Percentiles rank a stretch among this genome's conserved stretches.
phyloP scores from a whole-genome alignment of 1,140 invertebrate species.

The Adoxophyes honmai region DNA sequence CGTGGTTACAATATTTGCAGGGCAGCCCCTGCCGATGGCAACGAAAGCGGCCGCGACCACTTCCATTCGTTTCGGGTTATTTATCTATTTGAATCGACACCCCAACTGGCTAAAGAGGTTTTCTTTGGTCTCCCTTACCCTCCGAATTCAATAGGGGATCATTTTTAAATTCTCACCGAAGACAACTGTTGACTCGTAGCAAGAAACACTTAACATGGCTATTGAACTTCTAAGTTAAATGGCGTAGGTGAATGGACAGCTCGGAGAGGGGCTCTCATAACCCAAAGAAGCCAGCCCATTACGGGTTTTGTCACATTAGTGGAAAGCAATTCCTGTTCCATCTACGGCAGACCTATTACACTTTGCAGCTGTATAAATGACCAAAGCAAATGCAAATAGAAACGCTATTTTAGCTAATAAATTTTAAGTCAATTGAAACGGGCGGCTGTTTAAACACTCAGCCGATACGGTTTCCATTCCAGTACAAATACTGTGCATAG shows the following conservation, averaged over 20 bases:
- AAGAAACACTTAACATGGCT: background rate
- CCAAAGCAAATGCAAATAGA: constrained; percentile 6
- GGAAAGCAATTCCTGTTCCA: no score
- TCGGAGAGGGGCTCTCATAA: no score
- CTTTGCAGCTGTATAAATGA: background rate
- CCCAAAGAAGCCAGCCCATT: no score
- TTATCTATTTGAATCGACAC: constrained; percentile 14
- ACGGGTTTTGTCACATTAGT: no score
- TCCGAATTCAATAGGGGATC: background rate
- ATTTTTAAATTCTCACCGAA: background rate
- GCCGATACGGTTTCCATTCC: constrained; percentile 10
- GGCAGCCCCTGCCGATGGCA: background rate
- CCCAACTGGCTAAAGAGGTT: background rate
- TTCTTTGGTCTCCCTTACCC: constrained; percentile 5
- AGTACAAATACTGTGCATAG: constrained; percentile 7
- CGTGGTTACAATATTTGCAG: background rate
- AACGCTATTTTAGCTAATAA: constrained; percentile 12
- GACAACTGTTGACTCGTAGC: background rate
- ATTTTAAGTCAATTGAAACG: constrained; percentile 2
- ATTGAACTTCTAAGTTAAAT: background rate
- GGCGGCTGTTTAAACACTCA: constrained; percentile 11
- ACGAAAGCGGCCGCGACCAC: background rate
- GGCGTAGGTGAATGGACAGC: background rate
- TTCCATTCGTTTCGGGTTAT: constrained; percentile 12
- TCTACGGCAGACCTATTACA: no score